These are phyloP conservation scores for Hyalella azteca DNA, from an alignment of 2,888 invertebrate species.

Conservation along the genomic window DNA sequence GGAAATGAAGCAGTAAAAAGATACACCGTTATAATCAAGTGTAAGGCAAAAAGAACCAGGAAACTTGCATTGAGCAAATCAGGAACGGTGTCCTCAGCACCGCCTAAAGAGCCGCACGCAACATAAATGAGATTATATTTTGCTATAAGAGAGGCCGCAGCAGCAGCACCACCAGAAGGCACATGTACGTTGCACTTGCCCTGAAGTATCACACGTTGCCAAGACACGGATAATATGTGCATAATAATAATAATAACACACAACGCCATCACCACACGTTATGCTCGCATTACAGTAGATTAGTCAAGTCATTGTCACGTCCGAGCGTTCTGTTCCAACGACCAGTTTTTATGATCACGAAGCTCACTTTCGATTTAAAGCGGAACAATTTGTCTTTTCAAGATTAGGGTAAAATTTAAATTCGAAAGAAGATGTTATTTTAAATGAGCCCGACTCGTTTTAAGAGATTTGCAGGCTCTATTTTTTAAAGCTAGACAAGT, in stretches of 20 bases:
- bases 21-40: not conserved
- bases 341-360: too few relatives aligned
- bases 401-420: too few relatives aligned
- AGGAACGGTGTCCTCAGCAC: too few relatives aligned
- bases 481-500: too few relatives aligned
- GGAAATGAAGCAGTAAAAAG: too few relatives aligned
- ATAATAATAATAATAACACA: slow-evolving; percentile 24
- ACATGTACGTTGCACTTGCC: slow-evolving; percentile 34
- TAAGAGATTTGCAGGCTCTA: too few relatives aligned
- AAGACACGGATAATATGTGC: slow-evolving; percentile 35
- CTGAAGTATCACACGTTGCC: slow-evolving; percentile 30
- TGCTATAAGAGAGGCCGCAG: slow-evolving; percentile 8
- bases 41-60: not conserved
- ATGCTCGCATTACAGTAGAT: not conserved
- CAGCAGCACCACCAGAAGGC: slow-evolving; percentile 31
- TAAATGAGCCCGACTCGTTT: too few relatives aligned
- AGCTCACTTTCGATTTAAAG: too few relatives aligned
- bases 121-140: not conserved
- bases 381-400: too few relatives aligned
- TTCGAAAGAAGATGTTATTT: too few relatives aligned
- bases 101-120: too few relatives aligned
- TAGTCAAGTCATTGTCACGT: not conserved
- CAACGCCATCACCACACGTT: slow-evolving; percentile 17
- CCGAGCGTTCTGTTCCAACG: not conserved
- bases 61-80: not conserved